Conservation (phyloP, 2,113 vertebrate genomes). For the Antennarius striatus region DNA sequence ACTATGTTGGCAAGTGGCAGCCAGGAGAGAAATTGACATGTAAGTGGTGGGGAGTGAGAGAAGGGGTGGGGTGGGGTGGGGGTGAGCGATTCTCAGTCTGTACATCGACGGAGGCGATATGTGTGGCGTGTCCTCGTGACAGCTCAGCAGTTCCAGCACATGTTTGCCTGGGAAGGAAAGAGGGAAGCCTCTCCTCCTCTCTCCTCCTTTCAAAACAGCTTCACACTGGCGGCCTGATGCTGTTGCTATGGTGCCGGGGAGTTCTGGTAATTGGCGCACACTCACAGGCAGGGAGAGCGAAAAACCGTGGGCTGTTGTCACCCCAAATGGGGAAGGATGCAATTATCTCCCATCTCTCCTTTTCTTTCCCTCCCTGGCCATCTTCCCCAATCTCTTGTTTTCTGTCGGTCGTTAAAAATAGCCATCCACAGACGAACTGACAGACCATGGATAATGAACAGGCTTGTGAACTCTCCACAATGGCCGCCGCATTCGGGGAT, state of each 20-base stretch:
- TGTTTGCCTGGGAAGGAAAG: conserved; percentile 59
- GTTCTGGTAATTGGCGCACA: conserved; percentile 69
- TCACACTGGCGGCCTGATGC: conserved; percentile 56
- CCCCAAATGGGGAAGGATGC: conserved; percentile 56
- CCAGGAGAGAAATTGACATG: conserved; percentile 63
- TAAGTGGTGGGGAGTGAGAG: conserved; percentile 53
- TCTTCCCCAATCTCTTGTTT: conserved; percentile 29
- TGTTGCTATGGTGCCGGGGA: conserved; percentile 83
- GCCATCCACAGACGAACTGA: conserved; percentile 53
- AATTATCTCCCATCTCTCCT: conserved; percentile 65
- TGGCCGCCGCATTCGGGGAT: conserved; percentile 32
- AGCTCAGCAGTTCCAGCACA: conserved; percentile 64
- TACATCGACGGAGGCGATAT: conserved; percentile 34
- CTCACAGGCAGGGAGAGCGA: conserved; percentile 38
- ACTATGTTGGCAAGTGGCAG: conserved; percentile 55
- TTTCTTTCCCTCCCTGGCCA: not conserved
- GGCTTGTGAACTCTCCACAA: conserved; percentile 42
- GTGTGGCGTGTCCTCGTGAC: conserved; percentile 70
- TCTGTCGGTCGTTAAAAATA: conserved; percentile 69
- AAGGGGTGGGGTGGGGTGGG: conserved; percentile 2
- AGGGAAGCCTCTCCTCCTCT: conserved; percentile 65
- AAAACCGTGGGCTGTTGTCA: conserved; percentile 57
- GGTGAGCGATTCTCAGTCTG: conserved; percentile 19
- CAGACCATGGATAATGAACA: conserved; percentile 65
- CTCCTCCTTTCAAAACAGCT: conserved; percentile 46